Conservation (phyloP, 2,113 vertebrate genomes). For the Oenanthe melanoleuca region DNA sequence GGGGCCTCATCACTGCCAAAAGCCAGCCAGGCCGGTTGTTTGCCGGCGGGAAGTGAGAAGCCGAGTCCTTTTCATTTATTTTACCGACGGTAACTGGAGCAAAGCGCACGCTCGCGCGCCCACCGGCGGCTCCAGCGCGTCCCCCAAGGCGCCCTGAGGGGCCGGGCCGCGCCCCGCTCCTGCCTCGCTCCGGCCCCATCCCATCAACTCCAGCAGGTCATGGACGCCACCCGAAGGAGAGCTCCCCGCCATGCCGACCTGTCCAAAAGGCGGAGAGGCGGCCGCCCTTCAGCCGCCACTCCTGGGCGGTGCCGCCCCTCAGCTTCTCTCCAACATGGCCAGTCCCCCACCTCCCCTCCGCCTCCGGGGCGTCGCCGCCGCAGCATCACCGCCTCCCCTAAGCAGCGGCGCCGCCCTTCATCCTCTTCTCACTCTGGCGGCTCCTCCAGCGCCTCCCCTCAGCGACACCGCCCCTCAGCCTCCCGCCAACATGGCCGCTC, state of each 20-base stretch:
- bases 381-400: too few relatives aligned
- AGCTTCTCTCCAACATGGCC: too few relatives aligned
- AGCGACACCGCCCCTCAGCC: too few relatives aligned
- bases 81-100: neutral
- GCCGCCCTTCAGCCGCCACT: too few relatives aligned
- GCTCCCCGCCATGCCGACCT: accelerated
- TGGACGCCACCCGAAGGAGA: neutral
- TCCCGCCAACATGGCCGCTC: accelerated
- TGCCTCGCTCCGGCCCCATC: neutral
- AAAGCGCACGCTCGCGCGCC: neutral
- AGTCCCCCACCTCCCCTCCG: too few relatives aligned
- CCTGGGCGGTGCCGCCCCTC: neutral
- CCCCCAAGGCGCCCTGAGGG: neutral
- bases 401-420: too few relatives aligned
- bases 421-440: too few relatives aligned
- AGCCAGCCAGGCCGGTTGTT: neutral
- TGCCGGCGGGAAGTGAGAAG: neutral
- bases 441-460: too few relatives aligned
- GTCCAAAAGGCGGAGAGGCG: neutral
- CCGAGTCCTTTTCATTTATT: neutral
- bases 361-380: too few relatives aligned
- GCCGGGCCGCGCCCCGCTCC: neutral
- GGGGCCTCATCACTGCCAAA: neutral
- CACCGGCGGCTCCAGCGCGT: neutral
- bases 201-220: neutral